phyloP scores from a whole-genome alignment of 2,797 vertebrate species.

The Odontamblyopus lacepedii region DNA sequence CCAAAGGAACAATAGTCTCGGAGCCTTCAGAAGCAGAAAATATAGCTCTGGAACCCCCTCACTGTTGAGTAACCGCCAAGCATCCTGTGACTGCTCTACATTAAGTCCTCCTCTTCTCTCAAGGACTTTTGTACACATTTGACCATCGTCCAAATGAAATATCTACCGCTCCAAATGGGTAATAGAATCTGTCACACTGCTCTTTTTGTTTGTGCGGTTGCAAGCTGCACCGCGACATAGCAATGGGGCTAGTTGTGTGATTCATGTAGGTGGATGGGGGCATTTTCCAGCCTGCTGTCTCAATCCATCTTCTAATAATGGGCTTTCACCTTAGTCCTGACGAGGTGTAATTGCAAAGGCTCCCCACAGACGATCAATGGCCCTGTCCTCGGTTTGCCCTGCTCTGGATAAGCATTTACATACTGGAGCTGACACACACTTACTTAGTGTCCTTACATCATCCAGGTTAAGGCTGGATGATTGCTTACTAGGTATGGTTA shows the following conservation, averaged over 20 bases:
- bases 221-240: slow-evolving; percentile 20
- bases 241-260: slow-evolving; percentile 38
- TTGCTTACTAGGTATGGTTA: slow-evolving; percentile 40
- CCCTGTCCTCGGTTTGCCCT: slow-evolving; percentile 34
- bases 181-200: slow-evolving; percentile 36
- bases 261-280: slow-evolving; percentile 56
- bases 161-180: slow-evolving; percentile 39
- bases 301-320: slow-evolving; percentile 77
- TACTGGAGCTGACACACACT: slow-evolving; percentile 24
- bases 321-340: slow-evolving; percentile 76
- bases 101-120: slow-evolving; percentile 41
- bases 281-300: slow-evolving; percentile 55
- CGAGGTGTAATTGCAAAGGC: slow-evolving; percentile 67
- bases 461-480: slow-evolving; percentile 40
- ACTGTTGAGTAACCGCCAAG: slow-evolving; percentile 46
- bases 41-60: slow-evolving; percentile 43
- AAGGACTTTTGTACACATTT: slow-evolving; percentile 39
- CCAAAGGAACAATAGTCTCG: slow-evolving; percentile 68
- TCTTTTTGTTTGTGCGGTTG: slow-evolving; percentile 45
- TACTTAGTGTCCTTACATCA: slow-evolving; percentile 32
- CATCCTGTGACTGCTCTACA: slow-evolving; percentile 56
- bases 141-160: slow-evolving; percentile 50
- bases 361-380: slow-evolving; percentile 56
- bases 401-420: slow-evolving; percentile 40
- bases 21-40: slow-evolving; percentile 61